A percentile compares a stretch with the other conserved stretches of the same genome.
Evolutionary conservation across 2,888 invertebrate genomes (phyloP).

Genomic region (Synergus gifuensis): DNA sequence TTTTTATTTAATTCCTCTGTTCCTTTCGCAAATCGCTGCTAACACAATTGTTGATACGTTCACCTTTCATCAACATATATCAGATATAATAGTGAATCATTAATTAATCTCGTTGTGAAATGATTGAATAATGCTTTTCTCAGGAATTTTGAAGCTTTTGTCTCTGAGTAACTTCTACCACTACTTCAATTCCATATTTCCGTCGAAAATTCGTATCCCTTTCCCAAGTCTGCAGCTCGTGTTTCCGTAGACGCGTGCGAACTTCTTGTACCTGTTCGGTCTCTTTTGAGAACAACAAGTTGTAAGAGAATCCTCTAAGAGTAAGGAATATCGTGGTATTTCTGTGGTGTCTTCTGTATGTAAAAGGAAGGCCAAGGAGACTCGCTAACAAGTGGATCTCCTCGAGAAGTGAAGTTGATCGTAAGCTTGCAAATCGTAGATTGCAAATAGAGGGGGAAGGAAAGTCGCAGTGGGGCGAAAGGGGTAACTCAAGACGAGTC

Average conservation of each 20-base stretch:
- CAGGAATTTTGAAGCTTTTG: not conserved
- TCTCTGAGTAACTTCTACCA: not conserved
- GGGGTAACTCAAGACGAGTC: constrained; percentile 78
- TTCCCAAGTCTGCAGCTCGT: not conserved
- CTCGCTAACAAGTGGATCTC: constrained; percentile 12
- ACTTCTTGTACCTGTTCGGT: constrained; percentile 19
- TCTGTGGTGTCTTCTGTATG: constrained; percentile 12
- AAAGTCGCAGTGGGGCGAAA: constrained; percentile 42
- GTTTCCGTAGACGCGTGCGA: constrained; percentile 24
- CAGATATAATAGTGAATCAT: not conserved
- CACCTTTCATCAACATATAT: not conserved
- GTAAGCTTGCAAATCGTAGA: constrained; percentile 29
- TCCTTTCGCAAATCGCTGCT: not conserved
- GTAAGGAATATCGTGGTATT: constrained; percentile 15
- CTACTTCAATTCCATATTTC: not conserved
- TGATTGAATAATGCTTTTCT: not conserved
- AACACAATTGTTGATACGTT: not conserved
- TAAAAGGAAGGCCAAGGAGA: constrained; percentile 32
- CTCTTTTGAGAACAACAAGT: constrained; percentile 22
- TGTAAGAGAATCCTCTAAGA: constrained; percentile 12
- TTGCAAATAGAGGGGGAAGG: constrained; percentile 6
- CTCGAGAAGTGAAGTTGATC: constrained; percentile 30
- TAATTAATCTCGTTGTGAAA: not conserved
- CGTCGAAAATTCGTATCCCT: constrained; percentile 3
- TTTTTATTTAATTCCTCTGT: not conserved